Evolutionary conservation across 2,113 vertebrate genomes (phyloP).

Genomic region (Andinoacara biseriatus): DNA sequence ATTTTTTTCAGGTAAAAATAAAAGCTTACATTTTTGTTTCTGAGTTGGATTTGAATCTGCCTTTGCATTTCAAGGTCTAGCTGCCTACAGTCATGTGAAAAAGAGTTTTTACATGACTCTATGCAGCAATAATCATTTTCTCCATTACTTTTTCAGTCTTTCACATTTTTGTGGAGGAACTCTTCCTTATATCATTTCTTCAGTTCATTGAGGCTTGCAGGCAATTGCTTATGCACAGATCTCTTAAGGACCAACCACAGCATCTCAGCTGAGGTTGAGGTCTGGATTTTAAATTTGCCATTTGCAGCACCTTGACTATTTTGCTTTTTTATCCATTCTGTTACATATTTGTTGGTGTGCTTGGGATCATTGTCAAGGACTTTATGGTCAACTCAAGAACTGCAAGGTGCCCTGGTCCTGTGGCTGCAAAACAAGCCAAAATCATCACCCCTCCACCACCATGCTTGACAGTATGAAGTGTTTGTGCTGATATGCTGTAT

Average conservation of each 20-base stretch:
- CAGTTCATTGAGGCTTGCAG: neutral
- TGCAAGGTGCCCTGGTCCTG: too few relatives aligned
- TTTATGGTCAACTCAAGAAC: neutral
- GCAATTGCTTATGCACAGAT: neutral
- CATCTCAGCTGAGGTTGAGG: neutral
- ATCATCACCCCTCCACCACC: neutral
- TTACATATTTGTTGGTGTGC: neutral
- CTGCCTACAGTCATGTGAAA: too few relatives aligned
- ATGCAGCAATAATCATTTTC: slow-evolving; percentile 4
- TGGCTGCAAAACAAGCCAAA: neutral
- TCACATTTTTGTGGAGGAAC: neutral
- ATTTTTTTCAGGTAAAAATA: neutral
- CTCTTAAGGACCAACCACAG: neutral
- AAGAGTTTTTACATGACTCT: too few relatives aligned
- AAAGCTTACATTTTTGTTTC: neutral
- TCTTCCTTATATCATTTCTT: neutral
- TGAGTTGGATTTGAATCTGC: neutral
- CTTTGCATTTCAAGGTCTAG: too few relatives aligned
- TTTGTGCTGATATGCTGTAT: neutral
- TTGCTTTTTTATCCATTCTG: neutral
- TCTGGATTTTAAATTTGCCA: neutral
- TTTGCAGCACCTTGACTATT: neutral
- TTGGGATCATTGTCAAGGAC: neutral
- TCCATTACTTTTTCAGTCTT: neutral
- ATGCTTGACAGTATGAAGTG: neutral